A percentile compares a stretch with the other conserved stretches of the same genome.
Evolutionary conservation across 1,140 invertebrate species (phyloP).

Genomic region (Diorhabda sublineata): DNA sequence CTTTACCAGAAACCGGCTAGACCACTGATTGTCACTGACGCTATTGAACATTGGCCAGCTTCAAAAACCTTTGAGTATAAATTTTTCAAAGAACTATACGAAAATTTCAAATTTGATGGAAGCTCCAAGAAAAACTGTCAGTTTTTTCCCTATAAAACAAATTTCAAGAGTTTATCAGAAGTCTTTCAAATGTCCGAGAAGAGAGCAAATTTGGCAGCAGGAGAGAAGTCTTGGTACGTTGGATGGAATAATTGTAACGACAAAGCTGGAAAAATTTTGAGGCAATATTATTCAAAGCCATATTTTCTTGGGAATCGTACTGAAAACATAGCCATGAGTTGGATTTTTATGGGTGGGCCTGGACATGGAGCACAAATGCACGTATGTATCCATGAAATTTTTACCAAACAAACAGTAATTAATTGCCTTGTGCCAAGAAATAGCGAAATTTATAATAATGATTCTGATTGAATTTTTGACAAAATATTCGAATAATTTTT

Average conservation of each 20-base stretch:
- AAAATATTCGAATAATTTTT: too few species aligned
- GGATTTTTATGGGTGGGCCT: slow-evolving; percentile 94
- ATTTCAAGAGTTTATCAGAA: slow-evolving; percentile 69
- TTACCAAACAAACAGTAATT: too few species aligned
- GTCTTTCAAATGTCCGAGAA: slow-evolving; percentile 72
- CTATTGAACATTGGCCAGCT: slow-evolving; percentile 73
- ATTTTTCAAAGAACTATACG: slow-evolving; percentile 77
- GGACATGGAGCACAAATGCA: slow-evolving; percentile 93
- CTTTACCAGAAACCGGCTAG: slow-evolving; percentile 69
- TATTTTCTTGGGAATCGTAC: slow-evolving; percentile 83
- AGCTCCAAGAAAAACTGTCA: slow-evolving; percentile 65
- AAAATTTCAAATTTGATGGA: slow-evolving; percentile 51
- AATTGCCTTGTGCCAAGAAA: too few species aligned
- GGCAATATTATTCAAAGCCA: slow-evolving; percentile 76
- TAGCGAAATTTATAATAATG: too few species aligned
- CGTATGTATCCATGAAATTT: slow-evolving; percentile 53
- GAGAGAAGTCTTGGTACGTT: slow-evolving; percentile 78
- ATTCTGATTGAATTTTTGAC: too few species aligned
- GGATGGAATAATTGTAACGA: slow-evolving; percentile 93
- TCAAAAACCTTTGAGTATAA: slow-evolving; percentile 63
- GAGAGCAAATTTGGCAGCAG: slow-evolving; percentile 60
- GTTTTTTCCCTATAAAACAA: slow-evolving; percentile 89
- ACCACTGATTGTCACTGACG: slow-evolving; percentile 83
- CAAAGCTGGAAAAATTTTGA: slow-evolving; percentile 66
- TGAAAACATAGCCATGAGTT: slow-evolving; percentile 82